Base-by-base conservation (phyloP, 1,140 invertebrate species). In the Anoplophora glabripennis region DNA sequence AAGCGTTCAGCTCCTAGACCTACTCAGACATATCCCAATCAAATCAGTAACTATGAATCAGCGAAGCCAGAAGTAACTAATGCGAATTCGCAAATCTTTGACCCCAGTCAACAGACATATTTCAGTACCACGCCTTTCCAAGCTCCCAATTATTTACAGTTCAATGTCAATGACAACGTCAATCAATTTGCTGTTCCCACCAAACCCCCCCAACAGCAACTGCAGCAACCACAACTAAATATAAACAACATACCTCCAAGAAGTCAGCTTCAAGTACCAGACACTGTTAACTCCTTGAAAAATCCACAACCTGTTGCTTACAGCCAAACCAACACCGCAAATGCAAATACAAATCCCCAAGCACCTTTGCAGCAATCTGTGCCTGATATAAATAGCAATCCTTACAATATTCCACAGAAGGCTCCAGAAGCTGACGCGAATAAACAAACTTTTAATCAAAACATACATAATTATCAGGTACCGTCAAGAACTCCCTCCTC, bases 1-100 rank as follows among this genome's bases (percentile, higher is more conserved):
- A 49, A 55, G 14, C 8, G 42, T 4, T 37, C 47, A 8, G 42
- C 53, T 10, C 56, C 63, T 8, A 67, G 49, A 14, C 55, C 53
- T 11, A 14, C 35, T n/a, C 54, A 38, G 4, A 14, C 34, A 0
- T 18, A 42, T 1, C 33, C 51, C 7, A 36, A 52, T 38, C 57
- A 62, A 57, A 58, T 53, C n/a, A 36, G 21, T 1, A 51, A 28
- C 40, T 52, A 21, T 9, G 9, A 14, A 18, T 14, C 21, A 45
- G 17, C 15, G 28, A 48, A 14, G 44, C 9, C 35, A 10, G 10
- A 9, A 11, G 7, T 33, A 12, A 21, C 42, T 21, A 44, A 15
- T 12, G 1, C 44, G 44, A 54, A 12, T 35, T 21, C 40, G 1
- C 21, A 42, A 42, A 7, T 34, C n/a, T 44, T 28, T 5, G 5